phyloP scores from a whole-genome alignment of 1,140 invertebrate genomes.

The Drosophila serrata region DNA sequence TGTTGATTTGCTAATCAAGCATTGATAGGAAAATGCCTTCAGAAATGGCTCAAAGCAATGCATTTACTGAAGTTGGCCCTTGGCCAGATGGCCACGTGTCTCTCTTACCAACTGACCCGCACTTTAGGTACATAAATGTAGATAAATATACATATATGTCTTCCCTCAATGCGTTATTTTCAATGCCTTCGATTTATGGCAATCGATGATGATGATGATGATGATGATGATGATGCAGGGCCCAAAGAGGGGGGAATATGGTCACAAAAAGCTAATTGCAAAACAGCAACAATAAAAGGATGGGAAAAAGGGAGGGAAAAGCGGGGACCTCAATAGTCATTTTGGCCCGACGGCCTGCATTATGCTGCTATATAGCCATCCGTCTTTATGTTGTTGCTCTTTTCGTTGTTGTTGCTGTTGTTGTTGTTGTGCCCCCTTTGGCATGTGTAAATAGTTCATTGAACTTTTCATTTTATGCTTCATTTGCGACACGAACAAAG shows the following conservation, averaged over 20 bases:
- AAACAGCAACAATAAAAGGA: slow-evolving; percentile 20
- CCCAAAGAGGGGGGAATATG: slow-evolving; percentile 8
- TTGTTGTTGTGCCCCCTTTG: slow-evolving; percentile 13
- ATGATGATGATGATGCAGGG: slow-evolving; percentile 37
- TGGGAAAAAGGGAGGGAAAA: too few relatives aligned
- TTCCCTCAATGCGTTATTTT: slow-evolving; percentile 49
- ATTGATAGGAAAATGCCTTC: not conserved
- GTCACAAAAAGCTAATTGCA: slow-evolving; percentile 70
- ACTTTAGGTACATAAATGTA: not conserved
- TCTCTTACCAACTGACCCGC: not conserved
- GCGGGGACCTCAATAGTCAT: slow-evolving; percentile 34
- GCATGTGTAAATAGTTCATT: slow-evolving; percentile 76
- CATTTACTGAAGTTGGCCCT: slow-evolving; percentile 24
- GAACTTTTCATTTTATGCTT: slow-evolving; percentile 69
- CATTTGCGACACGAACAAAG: slow-evolving; percentile 69
- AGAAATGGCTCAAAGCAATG: not conserved
- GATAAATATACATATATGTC: not conserved
- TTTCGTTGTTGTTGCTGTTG: not conserved
- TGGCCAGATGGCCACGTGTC: slow-evolving; percentile 53
- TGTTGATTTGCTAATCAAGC: not conserved
- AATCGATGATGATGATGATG: slow-evolving; percentile 53
- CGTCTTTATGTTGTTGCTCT: slow-evolving; percentile 17
- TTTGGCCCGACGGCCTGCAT: slow-evolving; percentile 68
- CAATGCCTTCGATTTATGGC: slow-evolving; percentile 67
- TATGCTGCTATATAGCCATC: slow-evolving; percentile 48